A percentile compares a stretch with the other conserved stretches of the same genome.
phyloP scores from a whole-genome alignment of 2,888 invertebrate species.

The Autographa pulchrina region DNA sequence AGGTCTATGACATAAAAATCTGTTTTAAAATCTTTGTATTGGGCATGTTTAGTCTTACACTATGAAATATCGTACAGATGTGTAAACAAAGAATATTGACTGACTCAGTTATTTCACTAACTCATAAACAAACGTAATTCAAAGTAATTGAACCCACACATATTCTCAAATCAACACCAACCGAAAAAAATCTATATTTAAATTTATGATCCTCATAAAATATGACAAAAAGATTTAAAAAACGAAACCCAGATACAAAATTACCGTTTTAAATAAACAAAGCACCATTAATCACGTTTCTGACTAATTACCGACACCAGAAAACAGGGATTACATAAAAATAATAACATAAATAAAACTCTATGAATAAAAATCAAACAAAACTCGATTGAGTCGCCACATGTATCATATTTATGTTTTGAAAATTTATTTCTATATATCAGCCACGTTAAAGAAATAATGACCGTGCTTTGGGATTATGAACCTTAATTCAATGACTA shows the following conservation, averaged over 20 bases:
- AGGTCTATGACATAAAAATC: no score
- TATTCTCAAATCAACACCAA: constrained; percentile 16
- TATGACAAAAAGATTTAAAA: constrained; percentile 54
- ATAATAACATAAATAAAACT: constrained; percentile 75
- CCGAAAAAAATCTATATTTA: constrained; percentile 42
- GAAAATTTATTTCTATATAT: constrained; percentile 85
- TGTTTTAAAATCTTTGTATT: no score
- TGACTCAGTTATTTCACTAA: constrained; percentile 34
- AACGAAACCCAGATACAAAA: constrained; percentile 43
- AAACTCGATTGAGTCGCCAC: constrained; percentile 80
- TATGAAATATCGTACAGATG: constrained; percentile 12
- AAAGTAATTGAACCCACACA: constrained; percentile 48
- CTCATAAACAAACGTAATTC: constrained; percentile 36
- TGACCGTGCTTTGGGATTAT: no score
- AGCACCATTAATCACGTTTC: constrained; percentile 62
- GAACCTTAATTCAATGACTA: no score
- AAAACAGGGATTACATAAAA: constrained; percentile 66
- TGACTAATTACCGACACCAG: constrained; percentile 72
- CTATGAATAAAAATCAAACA: constrained; percentile 69
- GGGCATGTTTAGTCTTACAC: no score
- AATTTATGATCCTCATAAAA: constrained; percentile 57
- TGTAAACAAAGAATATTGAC: constrained; percentile 36
- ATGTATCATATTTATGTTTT: constrained; percentile 86
- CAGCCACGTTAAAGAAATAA: no score
- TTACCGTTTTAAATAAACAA: constrained; percentile 67